Evolutionary conservation across 2,797 vertebrate species (phyloP), one percentile per base, ranked within the genome.

Genomic region (Platyrinchus mystaceus): DNA sequence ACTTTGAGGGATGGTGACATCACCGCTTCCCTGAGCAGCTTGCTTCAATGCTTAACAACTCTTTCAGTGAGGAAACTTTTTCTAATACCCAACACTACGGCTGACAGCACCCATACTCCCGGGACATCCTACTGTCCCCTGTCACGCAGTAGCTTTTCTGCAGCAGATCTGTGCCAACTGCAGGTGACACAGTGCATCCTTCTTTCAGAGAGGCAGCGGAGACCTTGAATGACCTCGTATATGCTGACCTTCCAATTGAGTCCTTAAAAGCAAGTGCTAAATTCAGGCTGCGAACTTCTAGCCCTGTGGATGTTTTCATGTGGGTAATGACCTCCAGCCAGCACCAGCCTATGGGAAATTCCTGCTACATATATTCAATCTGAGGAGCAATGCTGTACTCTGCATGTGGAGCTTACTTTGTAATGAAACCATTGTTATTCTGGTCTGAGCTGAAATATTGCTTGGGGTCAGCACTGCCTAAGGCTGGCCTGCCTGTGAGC

Each of bases 401-500:
- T 67, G 75, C 62, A 39, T 47, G 52, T 19, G 36, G 44, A 87
- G 10, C 34, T 91, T 23, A 37, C 67, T 92, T 74, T 53, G 75
- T 67, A 68, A 87, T 30, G 85, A 64, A 90, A 92, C 60, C 8
- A 0, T 37, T 10, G 0, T 71, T 77, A 56, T 80, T 85, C 79
- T 39, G 27, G 21, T 63, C 49, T 2, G 1, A 58, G 49, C 37
- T 74, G 37, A 74, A 92, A 64, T 39, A 37, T 60, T 64, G n/a
- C 46, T 89, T 64, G 37, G 62, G 87, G 87, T 91, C 87, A 92
- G 58, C 46, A 36, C 60, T 70, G 91, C 79, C 68, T 77, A 49
- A 87, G 71, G 58, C 71, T 75, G 52, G 64, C 64, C 79, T 89
- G 60, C 53, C 82, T 92, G 32, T 1, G 1, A 87, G 84, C 44